Percentiles rank a stretch among this genome's conserved stretches.
phyloP scores from a whole-genome alignment of 2,888 invertebrate species.

The Drosophila parthenogenetica region DNA sequence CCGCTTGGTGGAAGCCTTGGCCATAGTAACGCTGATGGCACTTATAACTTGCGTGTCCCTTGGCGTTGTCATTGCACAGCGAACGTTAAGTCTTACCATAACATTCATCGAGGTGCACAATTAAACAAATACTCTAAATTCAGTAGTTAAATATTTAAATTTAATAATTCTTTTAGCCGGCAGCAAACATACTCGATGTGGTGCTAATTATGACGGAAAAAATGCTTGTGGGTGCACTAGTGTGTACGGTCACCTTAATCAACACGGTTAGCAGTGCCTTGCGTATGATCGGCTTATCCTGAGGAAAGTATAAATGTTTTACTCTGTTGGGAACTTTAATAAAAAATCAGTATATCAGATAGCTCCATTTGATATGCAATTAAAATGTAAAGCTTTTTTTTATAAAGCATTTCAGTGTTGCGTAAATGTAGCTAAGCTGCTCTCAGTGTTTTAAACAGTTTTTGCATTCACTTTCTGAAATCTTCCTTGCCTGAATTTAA shows the following conservation, averaged over 20 bases:
- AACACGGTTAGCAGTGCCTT: constrained; percentile 56
- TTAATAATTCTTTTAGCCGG: constrained; percentile 45
- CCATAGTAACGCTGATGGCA: constrained; percentile 60
- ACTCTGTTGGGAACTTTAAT: background rate
- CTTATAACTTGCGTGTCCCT: constrained; percentile 57
- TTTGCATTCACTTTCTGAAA: too few relatives aligned
- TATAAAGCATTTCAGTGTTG: too few relatives aligned
- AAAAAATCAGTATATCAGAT: background rate
- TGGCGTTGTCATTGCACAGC: constrained; percentile 52
- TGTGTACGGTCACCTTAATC: constrained; percentile 39
- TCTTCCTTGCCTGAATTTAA: background rate
- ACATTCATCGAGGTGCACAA: constrained; percentile 49
- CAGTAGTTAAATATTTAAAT: background rate
- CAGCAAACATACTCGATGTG: constrained; percentile 53
- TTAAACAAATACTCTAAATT: too few relatives aligned
- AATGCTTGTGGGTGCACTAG: constrained; percentile 51
- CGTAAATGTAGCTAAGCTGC: too few relatives aligned
- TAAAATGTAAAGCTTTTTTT: too few relatives aligned
- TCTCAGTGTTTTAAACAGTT: too few relatives aligned
- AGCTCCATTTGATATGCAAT: background rate
- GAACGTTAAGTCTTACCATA: constrained; percentile 39
- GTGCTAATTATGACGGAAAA: constrained; percentile 48
- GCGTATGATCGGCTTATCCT: constrained; percentile 44
- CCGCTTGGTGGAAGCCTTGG: constrained; percentile 58
- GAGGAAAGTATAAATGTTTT: constrained; percentile 2